These are phyloP conservation scores for Drosophila prolongata DNA, from an alignment of 2,888 invertebrate genomes.

Conservation along the genomic window DNA sequence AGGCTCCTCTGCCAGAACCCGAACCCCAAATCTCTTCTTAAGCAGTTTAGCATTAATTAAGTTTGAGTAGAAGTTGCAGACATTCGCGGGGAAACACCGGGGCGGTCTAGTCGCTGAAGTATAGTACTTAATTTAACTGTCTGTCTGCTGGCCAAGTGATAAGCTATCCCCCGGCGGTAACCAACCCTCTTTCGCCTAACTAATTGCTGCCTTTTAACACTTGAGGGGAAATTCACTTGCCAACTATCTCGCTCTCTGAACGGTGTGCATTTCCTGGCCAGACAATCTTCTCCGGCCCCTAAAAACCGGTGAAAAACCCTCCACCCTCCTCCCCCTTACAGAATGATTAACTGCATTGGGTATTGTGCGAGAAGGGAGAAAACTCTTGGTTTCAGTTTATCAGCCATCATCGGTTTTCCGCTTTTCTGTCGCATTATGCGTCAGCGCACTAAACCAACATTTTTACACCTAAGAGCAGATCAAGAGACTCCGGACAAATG, in stretches of 20 bases:
- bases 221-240: slow-evolving; percentile 42
- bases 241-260: slow-evolving; percentile 23
- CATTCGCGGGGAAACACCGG: slow-evolving; percentile 5
- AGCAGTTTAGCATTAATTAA: slow-evolving; percentile 80
- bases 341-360: slow-evolving; percentile 62
- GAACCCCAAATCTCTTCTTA: slow-evolving; percentile 46
- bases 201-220: slow-evolving; percentile 75
- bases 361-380: slow-evolving; percentile 4
- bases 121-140: slow-evolving; percentile 65
- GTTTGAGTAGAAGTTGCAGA: slow-evolving; percentile 61
- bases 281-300: slow-evolving; percentile 21
- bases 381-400: slow-evolving; percentile 53
- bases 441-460: slow-evolving; percentile 79
- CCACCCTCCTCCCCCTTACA: background rate
- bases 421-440: slow-evolving; percentile 64
- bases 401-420: slow-evolving; percentile 56
- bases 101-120: slow-evolving; percentile 33
- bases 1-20: background rate
- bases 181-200: slow-evolving; percentile 30
- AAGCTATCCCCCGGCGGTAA: slow-evolving; percentile 42
- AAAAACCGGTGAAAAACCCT: slow-evolving; percentile 11
- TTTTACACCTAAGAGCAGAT: slow-evolving; percentile 76
- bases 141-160: slow-evolving; percentile 74
- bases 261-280: slow-evolving; percentile 65
- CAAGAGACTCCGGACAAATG: slow-evolving; percentile 22